These are phyloP conservation scores for Progne subis DNA, from an alignment of 2,113 vertebrate species.

Conservation along the genomic window DNA sequence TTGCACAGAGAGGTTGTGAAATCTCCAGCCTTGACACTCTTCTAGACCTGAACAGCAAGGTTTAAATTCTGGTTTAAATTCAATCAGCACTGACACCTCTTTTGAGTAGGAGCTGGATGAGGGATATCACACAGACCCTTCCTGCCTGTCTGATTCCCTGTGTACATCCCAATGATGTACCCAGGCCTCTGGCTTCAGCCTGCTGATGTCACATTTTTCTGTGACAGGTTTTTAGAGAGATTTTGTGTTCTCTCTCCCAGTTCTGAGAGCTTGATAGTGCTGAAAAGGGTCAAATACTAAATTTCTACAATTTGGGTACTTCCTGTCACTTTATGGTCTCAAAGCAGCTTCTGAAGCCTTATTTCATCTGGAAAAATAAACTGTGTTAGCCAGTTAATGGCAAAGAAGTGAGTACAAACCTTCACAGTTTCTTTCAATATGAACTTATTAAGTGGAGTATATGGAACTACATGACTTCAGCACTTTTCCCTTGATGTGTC, in stretches of 20 bases:
- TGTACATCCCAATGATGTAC: background rate
- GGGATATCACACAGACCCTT: rapidly evolving
- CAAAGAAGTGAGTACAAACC: background rate
- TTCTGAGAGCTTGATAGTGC: background rate
- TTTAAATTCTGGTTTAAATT: background rate
- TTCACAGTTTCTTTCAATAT: background rate
- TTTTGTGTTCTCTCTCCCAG: background rate
- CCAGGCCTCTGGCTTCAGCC: background rate
- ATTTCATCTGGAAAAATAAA: background rate
- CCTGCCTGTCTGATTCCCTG: background rate
- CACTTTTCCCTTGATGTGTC: background rate
- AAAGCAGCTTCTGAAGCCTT: background rate
- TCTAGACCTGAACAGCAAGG: background rate
- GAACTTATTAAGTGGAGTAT: background rate
- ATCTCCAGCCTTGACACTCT: background rate
- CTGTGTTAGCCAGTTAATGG: background rate
- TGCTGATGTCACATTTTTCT: background rate
- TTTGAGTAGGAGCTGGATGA: background rate
- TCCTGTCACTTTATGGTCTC: background rate
- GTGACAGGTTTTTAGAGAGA: background rate
- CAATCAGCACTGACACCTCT: background rate
- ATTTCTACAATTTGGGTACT: background rate
- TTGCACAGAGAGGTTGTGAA: background rate
- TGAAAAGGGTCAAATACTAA: background rate
- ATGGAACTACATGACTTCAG: background rate